These are phyloP conservation scores for Albula goreensis DNA, from an alignment of 2,113 vertebrate genomes.

Conservation along the genomic window DNA sequence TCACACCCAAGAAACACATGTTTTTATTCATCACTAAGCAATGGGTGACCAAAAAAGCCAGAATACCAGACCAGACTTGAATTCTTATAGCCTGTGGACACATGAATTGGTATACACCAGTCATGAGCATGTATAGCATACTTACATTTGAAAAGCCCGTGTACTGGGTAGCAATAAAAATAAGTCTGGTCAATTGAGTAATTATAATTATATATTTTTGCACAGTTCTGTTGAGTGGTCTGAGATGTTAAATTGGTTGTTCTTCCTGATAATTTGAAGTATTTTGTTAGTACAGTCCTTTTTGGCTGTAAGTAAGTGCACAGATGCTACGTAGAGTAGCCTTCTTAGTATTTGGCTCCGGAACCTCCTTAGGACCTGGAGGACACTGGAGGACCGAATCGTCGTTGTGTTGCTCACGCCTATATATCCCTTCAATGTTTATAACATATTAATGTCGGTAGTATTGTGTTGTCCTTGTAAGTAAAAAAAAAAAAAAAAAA, in stretches of 20 bases:
- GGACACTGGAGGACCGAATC: constrained; percentile 71
- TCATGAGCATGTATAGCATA: too few relatives aligned
- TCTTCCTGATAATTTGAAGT: background rate
- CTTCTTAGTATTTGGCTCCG: background rate
- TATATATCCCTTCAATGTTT: constrained; percentile 46
- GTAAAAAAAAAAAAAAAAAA: background rate
- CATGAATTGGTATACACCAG: too few relatives aligned
- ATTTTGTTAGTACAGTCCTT: background rate
- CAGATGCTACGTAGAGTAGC: background rate
- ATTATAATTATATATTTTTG: too few relatives aligned
- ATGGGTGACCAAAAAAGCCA: too few relatives aligned
- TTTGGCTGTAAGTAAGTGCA: background rate
- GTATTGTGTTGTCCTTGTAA: constrained; percentile 8
- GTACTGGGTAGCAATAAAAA: too few relatives aligned
- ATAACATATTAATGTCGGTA: background rate
- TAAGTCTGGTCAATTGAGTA: too few relatives aligned
- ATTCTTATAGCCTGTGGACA: too few relatives aligned
- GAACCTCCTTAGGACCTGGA: constrained; percentile 68
- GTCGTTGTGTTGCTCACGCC: constrained; percentile 61
- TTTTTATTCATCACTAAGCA: too few relatives aligned
- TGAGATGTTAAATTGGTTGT: constrained; percentile 23
- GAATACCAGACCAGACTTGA: too few relatives aligned
- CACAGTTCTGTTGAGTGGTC: constrained; percentile 3
- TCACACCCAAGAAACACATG: too few relatives aligned
- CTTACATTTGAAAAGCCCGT: too few relatives aligned